These are phyloP conservation scores for Pseudorectes ferrugineus DNA, from an alignment of 2,113 vertebrate species.

Conservation along the genomic window DNA sequence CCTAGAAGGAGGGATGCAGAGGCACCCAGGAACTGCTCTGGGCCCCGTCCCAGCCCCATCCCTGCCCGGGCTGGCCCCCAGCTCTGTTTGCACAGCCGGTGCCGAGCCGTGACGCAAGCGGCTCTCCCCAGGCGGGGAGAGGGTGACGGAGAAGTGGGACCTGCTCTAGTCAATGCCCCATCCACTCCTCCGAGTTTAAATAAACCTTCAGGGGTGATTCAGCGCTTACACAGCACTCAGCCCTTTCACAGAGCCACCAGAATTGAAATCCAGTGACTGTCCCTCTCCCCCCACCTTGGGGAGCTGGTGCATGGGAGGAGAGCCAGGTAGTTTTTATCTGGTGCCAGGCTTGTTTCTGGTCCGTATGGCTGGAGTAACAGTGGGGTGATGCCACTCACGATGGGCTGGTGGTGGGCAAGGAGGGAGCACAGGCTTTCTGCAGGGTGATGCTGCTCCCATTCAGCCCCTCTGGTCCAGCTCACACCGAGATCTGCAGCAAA, in stretches of 20 bases:
- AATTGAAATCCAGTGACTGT: background rate
- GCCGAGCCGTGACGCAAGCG: background rate
- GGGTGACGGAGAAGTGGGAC: background rate
- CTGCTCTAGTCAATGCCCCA: background rate
- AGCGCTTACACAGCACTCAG: background rate
- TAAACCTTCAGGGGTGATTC: background rate
- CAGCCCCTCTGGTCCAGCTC: background rate
- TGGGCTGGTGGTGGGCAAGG: background rate
- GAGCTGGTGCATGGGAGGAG: background rate
- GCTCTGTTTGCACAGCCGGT: background rate
- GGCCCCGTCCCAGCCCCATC: background rate
- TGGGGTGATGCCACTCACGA: fast-evolving
- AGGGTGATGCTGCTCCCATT: background rate
- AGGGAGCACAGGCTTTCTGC: background rate
- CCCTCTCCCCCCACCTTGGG: background rate
- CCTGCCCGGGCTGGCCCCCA: background rate
- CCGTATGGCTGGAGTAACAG: background rate
- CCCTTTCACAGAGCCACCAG: background rate
- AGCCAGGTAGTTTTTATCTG: background rate
- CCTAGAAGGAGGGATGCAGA: conserved; percentile 20
- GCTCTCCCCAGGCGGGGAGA: background rate
- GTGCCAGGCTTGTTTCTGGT: background rate
- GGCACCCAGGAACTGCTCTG: background rate
- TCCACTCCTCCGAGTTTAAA: background rate
- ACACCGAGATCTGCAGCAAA: fast-evolving